These are phyloP conservation scores for Melieria crassipennis DNA, from an alignment of 2,888 invertebrate genomes.

Conservation along the genomic window DNA sequence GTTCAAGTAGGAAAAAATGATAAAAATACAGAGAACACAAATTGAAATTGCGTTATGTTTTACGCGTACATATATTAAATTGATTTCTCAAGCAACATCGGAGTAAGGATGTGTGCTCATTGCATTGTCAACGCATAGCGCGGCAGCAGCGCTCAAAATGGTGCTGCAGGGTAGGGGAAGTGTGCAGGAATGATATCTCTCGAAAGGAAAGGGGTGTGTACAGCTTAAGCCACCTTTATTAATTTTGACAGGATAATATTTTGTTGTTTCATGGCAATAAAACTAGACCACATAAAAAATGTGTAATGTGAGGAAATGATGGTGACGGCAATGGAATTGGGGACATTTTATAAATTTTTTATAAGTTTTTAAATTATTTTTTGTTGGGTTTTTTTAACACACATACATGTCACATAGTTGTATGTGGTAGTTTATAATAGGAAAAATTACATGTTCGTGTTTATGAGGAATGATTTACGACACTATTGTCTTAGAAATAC, in stretches of 20 bases:
- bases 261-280: constrained; percentile 47
- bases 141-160: not conserved
- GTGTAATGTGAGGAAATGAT: not conserved
- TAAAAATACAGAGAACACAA: constrained; percentile 21
- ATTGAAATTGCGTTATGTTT: not conserved
- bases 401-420: too few species aligned
- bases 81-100: constrained; percentile 25
- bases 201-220: constrained; percentile 10
- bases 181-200: too few species aligned
- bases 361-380: not conserved
- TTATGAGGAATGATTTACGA: too few species aligned
- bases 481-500: too few species aligned
- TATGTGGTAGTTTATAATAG: too few species aligned
- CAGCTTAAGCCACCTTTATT: constrained; percentile 50
- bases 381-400: too few species aligned
- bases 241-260: constrained; percentile 50
- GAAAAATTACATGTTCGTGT: too few species aligned
- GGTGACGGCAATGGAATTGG: constrained; percentile 1
- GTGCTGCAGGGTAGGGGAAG: constrained; percentile 35
- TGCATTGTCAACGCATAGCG: not conserved
- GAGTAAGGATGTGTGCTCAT: not conserved
- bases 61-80: constrained; percentile 33
- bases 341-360: not conserved
- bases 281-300: constrained; percentile 42
- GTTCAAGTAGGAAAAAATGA: constrained; percentile 35